phyloP scores from a whole-genome alignment of 2,888 invertebrate genomes.

The Amblyjoppa proteus region DNA sequence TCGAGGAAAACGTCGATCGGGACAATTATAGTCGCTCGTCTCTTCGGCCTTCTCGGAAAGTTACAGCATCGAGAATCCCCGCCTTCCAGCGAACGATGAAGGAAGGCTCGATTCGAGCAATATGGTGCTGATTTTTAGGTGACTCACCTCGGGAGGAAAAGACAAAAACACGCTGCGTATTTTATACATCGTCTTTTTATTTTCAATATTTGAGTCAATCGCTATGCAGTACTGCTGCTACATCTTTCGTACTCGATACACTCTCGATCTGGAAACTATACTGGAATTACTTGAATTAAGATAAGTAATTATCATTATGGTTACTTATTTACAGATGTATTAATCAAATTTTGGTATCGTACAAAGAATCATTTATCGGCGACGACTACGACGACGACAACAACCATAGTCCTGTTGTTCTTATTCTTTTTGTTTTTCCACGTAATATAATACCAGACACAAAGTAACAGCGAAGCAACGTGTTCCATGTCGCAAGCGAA shows the following conservation, averaged over 20 bases:
- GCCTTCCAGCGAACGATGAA: neutral
- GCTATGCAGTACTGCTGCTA: constrained; percentile 45
- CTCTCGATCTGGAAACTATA: constrained; percentile 51
- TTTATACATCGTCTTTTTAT: constrained; percentile 50
- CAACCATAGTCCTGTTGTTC: neutral
- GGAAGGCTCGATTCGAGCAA: neutral
- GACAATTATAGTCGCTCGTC: neutral
- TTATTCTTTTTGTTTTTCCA: neutral
- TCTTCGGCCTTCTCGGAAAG: neutral
- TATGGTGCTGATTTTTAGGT: neutral
- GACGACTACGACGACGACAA: constrained; percentile 17
- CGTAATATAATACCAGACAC: constrained; percentile 15
- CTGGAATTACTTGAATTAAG: constrained; percentile 36
- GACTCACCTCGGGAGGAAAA: neutral
- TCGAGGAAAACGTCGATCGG: constrained; percentile 2
- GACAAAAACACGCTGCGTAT: neutral
- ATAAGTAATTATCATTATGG: constrained; percentile 56
- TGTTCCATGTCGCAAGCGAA: neutral
- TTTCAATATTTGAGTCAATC: constrained; percentile 57
- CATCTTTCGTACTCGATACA: constrained; percentile 51
- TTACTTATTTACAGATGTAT: constrained; percentile 67
- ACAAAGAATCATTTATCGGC: constrained; percentile 35
- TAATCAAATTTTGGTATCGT: constrained; percentile 45
- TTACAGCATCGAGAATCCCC: no score
- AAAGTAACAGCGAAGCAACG: constrained; percentile 3